Conservation (phyloP, 2,113 vertebrate species). For the Tragelaphus buxtoni region DNA sequence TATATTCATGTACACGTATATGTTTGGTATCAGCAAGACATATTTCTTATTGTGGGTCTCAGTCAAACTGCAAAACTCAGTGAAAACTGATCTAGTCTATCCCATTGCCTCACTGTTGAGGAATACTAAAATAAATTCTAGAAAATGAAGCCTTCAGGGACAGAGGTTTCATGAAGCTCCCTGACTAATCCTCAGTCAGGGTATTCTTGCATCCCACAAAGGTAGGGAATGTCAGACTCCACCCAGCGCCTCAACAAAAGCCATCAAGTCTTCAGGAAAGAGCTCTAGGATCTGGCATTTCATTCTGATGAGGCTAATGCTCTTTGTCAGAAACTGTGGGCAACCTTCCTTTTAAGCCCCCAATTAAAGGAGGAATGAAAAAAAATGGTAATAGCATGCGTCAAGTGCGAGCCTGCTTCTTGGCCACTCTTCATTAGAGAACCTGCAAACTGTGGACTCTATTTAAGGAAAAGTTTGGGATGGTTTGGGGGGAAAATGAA, state of each 20-base stretch:
- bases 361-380: constrained; percentile 30
- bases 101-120: neutral
- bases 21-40: neutral
- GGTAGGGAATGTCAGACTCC: neutral
- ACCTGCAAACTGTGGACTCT: neutral
- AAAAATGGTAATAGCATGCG: neutral
- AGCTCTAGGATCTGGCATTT: neutral
- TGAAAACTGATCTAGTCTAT: neutral
- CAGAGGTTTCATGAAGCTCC: neutral
- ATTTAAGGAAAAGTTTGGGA: constrained; percentile 3
- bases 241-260: neutral
- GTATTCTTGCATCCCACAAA: neutral
- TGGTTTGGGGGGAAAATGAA: neutral
- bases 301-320: neutral
- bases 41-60: neutral
- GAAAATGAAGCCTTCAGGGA: neutral
- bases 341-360: neutral
- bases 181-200: neutral
- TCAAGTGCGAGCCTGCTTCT: neutral
- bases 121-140: neutral
- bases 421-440: neutral
- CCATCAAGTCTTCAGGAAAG: neutral
- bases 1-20: neutral
- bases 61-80: neutral
- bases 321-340: constrained; percentile 44